These are phyloP conservation scores for Diceros bicornis DNA, from an alignment of 2,797 vertebrate genomes.

Conservation along the genomic window DNA sequence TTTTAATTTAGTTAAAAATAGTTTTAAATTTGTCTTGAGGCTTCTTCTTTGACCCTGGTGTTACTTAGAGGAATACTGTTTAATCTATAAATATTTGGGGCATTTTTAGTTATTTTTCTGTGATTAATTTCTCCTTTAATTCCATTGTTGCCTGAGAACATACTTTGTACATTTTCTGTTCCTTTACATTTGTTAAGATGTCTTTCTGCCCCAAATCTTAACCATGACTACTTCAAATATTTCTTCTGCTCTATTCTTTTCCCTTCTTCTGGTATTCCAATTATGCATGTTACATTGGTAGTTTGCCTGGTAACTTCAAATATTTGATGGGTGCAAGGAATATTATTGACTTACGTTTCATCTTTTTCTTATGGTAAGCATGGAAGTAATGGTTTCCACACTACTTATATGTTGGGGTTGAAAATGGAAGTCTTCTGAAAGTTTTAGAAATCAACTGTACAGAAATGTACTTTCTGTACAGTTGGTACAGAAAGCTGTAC, in stretches of 20 bases:
- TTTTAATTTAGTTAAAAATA: not conserved
- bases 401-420: not conserved
- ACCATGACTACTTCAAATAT: not conserved
- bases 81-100: not conserved
- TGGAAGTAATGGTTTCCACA: not conserved
- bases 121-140: conserved; percentile 2
- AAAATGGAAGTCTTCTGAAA: not conserved
- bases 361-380: not conserved
- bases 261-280: not conserved
- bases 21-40: not conserved
- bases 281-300: not conserved
- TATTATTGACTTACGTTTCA: not conserved
- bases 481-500: not conserved
- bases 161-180: not conserved
- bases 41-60: not conserved
- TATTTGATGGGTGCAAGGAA: not conserved
- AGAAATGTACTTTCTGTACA: too few species aligned
- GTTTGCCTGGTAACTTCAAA: not conserved
- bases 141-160: not conserved
- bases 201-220: not conserved
- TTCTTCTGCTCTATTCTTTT: not conserved
- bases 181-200: not conserved
- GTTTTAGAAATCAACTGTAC: not conserved
- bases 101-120: not conserved
- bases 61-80: not conserved